These are phyloP conservation scores for Bufo bufo DNA, from an alignment of 2,113 vertebrate genomes.

Conservation along the genomic window DNA sequence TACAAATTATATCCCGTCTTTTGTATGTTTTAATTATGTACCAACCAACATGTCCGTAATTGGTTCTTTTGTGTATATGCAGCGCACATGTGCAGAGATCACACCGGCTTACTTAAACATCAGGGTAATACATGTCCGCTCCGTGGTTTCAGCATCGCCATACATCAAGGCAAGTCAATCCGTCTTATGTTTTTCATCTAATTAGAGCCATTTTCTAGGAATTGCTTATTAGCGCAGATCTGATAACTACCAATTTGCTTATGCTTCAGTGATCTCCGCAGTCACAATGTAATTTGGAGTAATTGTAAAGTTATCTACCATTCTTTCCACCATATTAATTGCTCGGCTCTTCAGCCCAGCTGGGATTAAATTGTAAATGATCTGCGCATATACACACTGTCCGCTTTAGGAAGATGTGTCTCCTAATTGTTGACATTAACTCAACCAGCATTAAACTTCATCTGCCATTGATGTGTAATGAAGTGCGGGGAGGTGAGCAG, in stretches of 20 bases:
- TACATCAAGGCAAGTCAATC: conserved; percentile 1
- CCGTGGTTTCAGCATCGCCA: neutral
- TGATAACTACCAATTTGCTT: conserved; percentile 9
- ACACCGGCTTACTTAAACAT: conserved; percentile 9
- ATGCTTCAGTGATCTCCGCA: conserved; percentile 4
- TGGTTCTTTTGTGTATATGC: conserved; percentile 12
- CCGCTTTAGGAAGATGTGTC: neutral
- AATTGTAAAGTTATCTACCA: conserved; percentile 7
- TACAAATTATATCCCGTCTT: conserved; percentile 23
- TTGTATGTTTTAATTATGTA: conserved; percentile 41
- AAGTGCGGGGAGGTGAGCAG: neutral
- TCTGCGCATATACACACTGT: neutral
- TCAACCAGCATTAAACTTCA: neutral
- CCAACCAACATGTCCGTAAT: conserved; percentile 28
- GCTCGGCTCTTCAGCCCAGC: neutral
- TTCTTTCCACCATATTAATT: neutral
- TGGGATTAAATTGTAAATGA: conserved; percentile 30
- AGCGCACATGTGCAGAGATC: neutral
- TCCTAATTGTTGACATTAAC: conserved; percentile 32
- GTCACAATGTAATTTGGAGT: conserved; percentile 28
- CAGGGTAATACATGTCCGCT: neutral
- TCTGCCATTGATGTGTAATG: neutral
- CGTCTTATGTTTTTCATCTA: conserved; percentile 1
- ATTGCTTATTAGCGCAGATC: conserved; percentile 33
- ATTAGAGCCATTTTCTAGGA: conserved; percentile 32